Percentiles rank a stretch among this genome's conserved stretches.
These are phyloP conservation scores for Rhadinocentrus ornatus DNA, from an alignment of 2,797 vertebrate genomes.

Conservation along the genomic window DNA sequence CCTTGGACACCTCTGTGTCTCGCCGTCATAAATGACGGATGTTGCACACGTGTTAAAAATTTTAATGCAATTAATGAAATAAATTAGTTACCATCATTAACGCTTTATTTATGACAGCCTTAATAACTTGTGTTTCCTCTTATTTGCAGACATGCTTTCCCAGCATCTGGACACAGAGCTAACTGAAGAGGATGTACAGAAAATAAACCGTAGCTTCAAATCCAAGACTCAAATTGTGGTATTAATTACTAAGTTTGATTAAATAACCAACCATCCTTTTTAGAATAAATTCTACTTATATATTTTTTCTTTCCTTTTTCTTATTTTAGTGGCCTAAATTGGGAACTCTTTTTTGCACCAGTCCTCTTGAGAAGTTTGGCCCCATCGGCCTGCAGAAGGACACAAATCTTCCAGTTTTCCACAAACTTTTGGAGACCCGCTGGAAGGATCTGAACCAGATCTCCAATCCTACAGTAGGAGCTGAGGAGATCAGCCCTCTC, in stretches of 20 bases:
- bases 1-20: no score
- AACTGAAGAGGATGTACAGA: constrained; percentile 87
- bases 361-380: constrained; percentile 79
- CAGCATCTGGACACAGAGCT: constrained; percentile 88
- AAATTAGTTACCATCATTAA: no score
- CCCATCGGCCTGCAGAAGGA: constrained; percentile 71
- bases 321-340: constrained; percentile 87
- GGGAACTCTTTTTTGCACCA: constrained; percentile 85
- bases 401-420: constrained; percentile 82
- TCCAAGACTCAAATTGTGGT: constrained; percentile 86
- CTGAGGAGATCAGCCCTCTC: constrained; percentile 78
- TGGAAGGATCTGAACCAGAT: constrained; percentile 85
- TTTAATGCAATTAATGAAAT: no score
- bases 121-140: constrained; percentile 2
- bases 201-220: constrained; percentile 78
- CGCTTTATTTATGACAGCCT: no score
- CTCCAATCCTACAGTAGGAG: constrained; percentile 49
- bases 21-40: no score
- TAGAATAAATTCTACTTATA: background rate
- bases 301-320: background rate
- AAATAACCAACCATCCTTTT: background rate
- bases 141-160: constrained; percentile 86
- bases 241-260: constrained; percentile 27
- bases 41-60: no score
- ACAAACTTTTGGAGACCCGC: constrained; percentile 85